A percentile compares a stretch with the other conserved stretches of the same genome.
Conservation (phyloP, 2,113 vertebrate species). For the Zosterops hypoxanthus region DNA sequence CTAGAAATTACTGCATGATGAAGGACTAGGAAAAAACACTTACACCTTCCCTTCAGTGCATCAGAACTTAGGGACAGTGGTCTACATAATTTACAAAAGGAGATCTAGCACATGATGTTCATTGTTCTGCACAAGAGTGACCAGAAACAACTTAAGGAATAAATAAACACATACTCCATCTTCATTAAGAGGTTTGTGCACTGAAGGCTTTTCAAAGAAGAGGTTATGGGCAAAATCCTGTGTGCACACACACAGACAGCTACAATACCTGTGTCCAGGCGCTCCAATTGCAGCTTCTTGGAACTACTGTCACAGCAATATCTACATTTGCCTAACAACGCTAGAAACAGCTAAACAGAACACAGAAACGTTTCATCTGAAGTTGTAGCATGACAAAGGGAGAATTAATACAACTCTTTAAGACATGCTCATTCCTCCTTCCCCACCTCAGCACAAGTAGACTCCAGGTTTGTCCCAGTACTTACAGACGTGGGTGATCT, state of each 20-base stretch:
- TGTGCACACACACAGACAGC: not conserved
- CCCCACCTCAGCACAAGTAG: not conserved
- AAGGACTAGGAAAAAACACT: not conserved
- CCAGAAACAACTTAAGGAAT: not conserved
- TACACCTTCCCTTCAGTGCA: not conserved
- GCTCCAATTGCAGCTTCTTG: not conserved
- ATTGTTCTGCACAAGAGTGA: not conserved
- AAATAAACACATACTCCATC: not conserved
- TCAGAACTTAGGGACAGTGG: not conserved
- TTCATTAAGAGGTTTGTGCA: not conserved
- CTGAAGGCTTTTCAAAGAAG: not conserved
- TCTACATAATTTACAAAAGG: not conserved
- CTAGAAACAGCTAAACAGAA: not conserved
- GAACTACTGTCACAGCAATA: not conserved
- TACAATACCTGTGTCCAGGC: not conserved
- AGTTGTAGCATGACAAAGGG: not conserved
- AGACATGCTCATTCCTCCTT: not conserved
- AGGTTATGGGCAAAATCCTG: not conserved
- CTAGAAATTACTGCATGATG: not conserved
- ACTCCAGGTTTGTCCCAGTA: not conserved
- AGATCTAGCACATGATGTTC: not conserved
- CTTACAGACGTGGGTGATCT: constrained; percentile 97
- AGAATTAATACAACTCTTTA: not conserved
- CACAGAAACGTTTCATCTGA: not conserved
- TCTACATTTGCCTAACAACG: not conserved